A percentile compares a stretch with the other conserved stretches of the same genome.
Conservation (phyloP, 1,140 invertebrate species). For the Zelostemma sp. region DNA sequence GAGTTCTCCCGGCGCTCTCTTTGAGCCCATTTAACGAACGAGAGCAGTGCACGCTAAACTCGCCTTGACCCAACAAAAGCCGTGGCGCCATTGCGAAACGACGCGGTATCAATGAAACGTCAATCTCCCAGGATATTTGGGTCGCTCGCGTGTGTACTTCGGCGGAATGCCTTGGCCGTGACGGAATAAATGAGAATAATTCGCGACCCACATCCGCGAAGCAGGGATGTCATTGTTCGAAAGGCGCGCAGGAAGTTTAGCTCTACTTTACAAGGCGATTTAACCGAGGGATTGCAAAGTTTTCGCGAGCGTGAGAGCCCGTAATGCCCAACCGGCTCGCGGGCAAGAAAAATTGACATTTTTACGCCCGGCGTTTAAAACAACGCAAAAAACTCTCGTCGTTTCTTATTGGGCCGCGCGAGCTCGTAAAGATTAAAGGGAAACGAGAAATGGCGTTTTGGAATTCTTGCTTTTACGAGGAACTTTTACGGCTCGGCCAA, state of each 20-base stretch:
- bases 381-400: neutral
- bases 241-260: neutral
- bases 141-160: constrained; percentile 14
- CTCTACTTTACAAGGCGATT: too few relatives aligned
- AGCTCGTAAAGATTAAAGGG: constrained; percentile 37
- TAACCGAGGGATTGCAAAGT: too few relatives aligned
- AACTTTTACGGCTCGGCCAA: constrained; percentile 15
- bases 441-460: constrained; percentile 13
- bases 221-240: constrained; percentile 3
- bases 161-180: constrained; percentile 8
- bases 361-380: too few relatives aligned
- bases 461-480: constrained; percentile 22
- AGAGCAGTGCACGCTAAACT: neutral
- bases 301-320: too few relatives aligned
- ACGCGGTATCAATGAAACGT: neutral
- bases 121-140: constrained; percentile 57
- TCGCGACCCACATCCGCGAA: constrained; percentile 14
- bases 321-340: too few relatives aligned
- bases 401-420: too few relatives aligned
- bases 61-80: neutral
- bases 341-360: too few relatives aligned
- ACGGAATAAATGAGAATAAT: neutral
- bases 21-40: neutral
- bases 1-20: neutral
- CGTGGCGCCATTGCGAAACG: neutral